phyloP scores from a whole-genome alignment of 2,113 vertebrate genomes.

The Glaucomys volans region DNA sequence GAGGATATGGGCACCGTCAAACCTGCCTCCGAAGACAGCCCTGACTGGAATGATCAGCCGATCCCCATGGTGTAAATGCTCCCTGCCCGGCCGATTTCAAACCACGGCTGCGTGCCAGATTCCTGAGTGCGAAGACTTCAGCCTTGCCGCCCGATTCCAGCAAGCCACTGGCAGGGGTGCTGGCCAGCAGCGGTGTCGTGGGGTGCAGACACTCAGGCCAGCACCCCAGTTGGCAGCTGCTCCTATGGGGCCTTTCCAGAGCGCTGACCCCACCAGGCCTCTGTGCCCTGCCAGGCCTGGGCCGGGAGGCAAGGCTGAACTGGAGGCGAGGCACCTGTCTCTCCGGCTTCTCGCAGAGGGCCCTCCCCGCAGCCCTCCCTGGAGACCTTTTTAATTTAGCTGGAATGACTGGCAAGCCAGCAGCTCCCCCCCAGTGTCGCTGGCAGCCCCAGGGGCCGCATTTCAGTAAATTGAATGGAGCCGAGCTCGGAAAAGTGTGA shows the following conservation, averaged over 20 bases:
- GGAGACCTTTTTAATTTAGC: constrained; percentile 82
- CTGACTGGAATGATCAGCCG: not conserved
- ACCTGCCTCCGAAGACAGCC: not conserved
- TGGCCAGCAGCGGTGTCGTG: not conserved
- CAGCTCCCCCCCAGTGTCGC: constrained; percentile 78
- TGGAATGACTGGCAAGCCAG: constrained; percentile 78
- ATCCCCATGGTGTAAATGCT: constrained; percentile 18
- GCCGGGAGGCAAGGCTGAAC: not conserved
- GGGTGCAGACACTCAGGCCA: not conserved
- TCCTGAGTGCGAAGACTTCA: not conserved
- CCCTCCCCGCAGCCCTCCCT: not conserved
- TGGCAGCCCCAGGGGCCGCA: constrained; percentile 82
- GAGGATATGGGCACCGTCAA: not conserved
- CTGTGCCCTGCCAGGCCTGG: not conserved
- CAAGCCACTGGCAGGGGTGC: not conserved
- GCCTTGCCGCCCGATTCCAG: not conserved
- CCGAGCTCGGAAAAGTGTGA: constrained; percentile 79
- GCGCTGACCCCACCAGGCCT: not conserved
- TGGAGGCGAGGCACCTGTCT: not conserved
- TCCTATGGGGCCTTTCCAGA: not conserved
- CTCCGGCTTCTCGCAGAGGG: not conserved
- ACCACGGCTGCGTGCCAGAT: not conserved
- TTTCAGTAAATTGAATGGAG: constrained; percentile 85
- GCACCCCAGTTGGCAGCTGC: rapidly evolving
- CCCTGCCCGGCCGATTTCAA: not conserved